Conservation (phyloP, 2,797 vertebrate species). For the Anas georgica region DNA sequence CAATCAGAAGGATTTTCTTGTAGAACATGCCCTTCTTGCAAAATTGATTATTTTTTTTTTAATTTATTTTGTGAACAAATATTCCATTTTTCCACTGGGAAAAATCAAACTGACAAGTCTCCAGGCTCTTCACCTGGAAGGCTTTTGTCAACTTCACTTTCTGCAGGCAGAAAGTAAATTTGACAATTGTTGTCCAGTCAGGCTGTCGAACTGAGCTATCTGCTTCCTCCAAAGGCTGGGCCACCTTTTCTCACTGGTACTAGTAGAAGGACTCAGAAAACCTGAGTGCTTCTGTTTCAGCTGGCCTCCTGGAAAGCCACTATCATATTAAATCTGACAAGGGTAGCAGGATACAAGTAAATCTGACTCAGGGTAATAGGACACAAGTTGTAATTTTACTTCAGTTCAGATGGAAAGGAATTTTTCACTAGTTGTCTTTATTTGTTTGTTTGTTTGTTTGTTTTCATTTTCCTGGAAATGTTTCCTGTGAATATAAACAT, state of each 20-base stretch:
- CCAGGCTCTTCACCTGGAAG: neutral
- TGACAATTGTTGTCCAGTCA: neutral
- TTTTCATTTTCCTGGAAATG: neutral
- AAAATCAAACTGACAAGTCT: constrained; percentile 29
- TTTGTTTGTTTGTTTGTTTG: neutral
- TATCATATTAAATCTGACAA: neutral
- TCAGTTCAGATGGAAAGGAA: neutral
- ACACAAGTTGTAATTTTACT: neutral
- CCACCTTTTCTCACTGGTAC: neutral
- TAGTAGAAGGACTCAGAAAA: neutral
- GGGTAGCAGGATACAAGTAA: no score
- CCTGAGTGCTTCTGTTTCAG: neutral
- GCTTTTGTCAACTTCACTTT: constrained; percentile 5
- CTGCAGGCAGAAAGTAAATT: neutral
- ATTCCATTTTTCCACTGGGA: neutral
- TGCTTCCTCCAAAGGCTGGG: neutral
- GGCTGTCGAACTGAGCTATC: neutral
- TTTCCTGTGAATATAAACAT: neutral
- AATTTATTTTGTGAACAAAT: neutral
- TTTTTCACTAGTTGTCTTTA: neutral
- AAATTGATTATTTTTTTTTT: neutral
- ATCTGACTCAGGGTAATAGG: neutral
- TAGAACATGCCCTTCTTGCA: neutral
- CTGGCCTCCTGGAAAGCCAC: neutral
- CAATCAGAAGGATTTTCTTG: neutral